Percentiles rank a stretch among this genome's conserved stretches.
Conservation (phyloP, 2,888 invertebrate genomes). For the Eulithis testata region DNA sequence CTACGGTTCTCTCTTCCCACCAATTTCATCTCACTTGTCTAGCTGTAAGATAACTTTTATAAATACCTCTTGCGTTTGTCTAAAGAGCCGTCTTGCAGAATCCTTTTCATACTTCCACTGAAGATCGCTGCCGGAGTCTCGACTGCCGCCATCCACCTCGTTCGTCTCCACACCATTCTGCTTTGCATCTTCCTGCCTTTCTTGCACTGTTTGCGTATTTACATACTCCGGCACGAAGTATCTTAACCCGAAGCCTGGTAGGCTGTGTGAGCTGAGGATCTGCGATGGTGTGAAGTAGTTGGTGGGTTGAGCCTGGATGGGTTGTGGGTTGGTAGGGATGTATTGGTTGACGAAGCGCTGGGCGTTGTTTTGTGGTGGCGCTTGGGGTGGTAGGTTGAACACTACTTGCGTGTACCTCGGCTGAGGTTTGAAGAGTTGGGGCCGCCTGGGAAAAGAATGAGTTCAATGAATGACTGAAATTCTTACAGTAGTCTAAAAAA, state of each 20-base stretch:
- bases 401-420: slow-evolving; percentile 72
- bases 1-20: too few species aligned
- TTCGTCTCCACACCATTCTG: slow-evolving; percentile 69
- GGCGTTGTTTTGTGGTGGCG: slow-evolving; percentile 60
- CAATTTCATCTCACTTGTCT: too few species aligned
- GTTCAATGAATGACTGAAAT: too few species aligned
- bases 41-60: background rate
- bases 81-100: slow-evolving; percentile 57
- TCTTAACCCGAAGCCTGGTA: slow-evolving; percentile 73
- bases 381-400: slow-evolving; percentile 52
- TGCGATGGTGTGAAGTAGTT: slow-evolving; percentile 64
- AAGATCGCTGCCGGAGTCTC: slow-evolving; percentile 62
- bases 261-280: slow-evolving; percentile 67
- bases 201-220: slow-evolving; percentile 49
- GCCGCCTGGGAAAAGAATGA: slow-evolving; percentile 62
- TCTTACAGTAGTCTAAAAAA: too few species aligned
- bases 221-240: slow-evolving; percentile 70
- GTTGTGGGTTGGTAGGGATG: slow-evolving; percentile 54
- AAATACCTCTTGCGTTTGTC: slow-evolving; percentile 63
- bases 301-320: slow-evolving; percentile 51
- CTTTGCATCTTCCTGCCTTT: slow-evolving; percentile 67
- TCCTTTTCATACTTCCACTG: slow-evolving; percentile 78
- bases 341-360: slow-evolving; percentile 77
- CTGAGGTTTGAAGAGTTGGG: slow-evolving; percentile 71
- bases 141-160: slow-evolving; percentile 53